Percentiles rank a stretch among this genome's conserved stretches.
phyloP scores from a whole-genome alignment of 2,888 invertebrate species.

The Chouioia cunea region DNA sequence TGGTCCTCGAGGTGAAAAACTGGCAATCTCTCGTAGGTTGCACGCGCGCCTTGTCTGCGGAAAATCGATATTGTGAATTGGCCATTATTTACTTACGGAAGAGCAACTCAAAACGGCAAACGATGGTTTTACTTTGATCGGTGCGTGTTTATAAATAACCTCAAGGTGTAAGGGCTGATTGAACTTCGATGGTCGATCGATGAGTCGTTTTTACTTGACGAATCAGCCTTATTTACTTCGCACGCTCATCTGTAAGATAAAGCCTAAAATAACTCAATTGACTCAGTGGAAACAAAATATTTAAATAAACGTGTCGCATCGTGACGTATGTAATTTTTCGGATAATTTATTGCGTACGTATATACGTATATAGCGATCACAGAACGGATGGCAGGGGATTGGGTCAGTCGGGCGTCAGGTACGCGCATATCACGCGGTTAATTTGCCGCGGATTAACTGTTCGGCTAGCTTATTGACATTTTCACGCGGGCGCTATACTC shows the following conservation, averaged over 20 bases:
- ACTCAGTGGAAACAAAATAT: too few species aligned
- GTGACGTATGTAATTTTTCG: not conserved
- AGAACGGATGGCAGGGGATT: not conserved
- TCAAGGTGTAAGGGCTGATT: not conserved
- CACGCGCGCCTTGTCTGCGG: conserved; percentile 20
- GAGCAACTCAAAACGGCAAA: conserved; percentile 16
- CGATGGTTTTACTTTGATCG: conserved; percentile 37
- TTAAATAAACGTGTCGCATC: too few species aligned
- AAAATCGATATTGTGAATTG: conserved; percentile 46
- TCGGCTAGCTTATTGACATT: conserved; percentile 42
- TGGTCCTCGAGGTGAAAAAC: conserved; percentile 32
- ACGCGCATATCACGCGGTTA: conserved; percentile 39
- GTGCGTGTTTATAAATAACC: conserved; percentile 18
- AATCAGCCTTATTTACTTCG: too few species aligned
- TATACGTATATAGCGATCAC: too few species aligned
- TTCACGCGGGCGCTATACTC: conserved; percentile 4
- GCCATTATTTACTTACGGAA: conserved; percentile 46
- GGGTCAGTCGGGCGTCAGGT: conserved; percentile 18
- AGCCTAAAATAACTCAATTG: too few species aligned
- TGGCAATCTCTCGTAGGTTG: conserved; percentile 37
- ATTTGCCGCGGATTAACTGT: conserved; percentile 44
- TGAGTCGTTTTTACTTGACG: too few species aligned
- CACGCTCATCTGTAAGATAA: too few species aligned
- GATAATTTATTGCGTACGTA: not conserved
- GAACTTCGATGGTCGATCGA: too few species aligned